phyloP scores from a whole-genome alignment of 2,113 vertebrate species.

The Thomomys bottae region DNA sequence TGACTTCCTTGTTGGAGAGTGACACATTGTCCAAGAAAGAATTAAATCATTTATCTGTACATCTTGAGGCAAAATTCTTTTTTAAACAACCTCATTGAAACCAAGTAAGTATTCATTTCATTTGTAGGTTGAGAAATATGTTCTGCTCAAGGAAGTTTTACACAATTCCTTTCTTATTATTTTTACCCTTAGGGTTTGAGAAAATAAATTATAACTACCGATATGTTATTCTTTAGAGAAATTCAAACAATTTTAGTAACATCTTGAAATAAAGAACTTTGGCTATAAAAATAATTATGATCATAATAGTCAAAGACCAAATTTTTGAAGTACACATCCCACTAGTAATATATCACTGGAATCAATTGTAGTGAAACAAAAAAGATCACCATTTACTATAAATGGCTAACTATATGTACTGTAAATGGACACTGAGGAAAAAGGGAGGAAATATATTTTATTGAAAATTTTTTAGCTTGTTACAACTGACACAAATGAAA shows the following conservation, averaged over 20 bases:
- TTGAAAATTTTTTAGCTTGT: constrained; percentile 27
- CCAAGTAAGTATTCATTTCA: constrained; percentile 52
- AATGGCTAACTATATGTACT: constrained; percentile 29
- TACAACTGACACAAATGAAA: constrained; percentile 14
- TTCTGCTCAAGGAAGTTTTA: constrained; percentile 50
- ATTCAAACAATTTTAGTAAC: constrained; percentile 55
- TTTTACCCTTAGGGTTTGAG: constrained; percentile 58
- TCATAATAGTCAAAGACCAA: not conserved
- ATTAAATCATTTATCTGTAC: constrained; percentile 56
- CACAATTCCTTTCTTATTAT: constrained; percentile 41
- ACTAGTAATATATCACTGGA: not conserved
- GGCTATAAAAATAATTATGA: constrained; percentile 16
- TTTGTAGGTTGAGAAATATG: constrained; percentile 55
- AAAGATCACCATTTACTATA: constrained; percentile 51
- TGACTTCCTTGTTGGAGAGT: constrained; percentile 14
- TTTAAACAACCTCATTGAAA: constrained; percentile 54
- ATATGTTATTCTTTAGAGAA: constrained; percentile 37
- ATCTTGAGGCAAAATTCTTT: constrained; percentile 57
- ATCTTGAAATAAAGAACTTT: constrained; percentile 14
- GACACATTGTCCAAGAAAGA: constrained; percentile 31
- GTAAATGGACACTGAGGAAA: not conserved
- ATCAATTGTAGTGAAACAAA: constrained; percentile 53
- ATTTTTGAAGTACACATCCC: constrained; percentile 24
- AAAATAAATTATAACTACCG: constrained; percentile 52
- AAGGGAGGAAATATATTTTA: not conserved